Evolutionary conservation across 1,140 invertebrate species (phyloP).

Genomic region (Megalonaias nervosa): DNA sequence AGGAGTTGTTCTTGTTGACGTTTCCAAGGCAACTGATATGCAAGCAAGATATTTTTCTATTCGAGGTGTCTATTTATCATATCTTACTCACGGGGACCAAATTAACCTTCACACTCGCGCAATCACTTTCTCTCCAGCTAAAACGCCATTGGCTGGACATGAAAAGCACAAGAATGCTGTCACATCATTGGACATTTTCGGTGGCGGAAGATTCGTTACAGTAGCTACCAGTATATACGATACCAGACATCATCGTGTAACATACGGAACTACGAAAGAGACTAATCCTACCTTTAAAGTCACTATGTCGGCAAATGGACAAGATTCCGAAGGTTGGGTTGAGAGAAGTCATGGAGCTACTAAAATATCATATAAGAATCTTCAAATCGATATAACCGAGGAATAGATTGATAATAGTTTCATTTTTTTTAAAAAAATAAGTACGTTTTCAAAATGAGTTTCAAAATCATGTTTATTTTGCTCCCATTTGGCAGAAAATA

Average conservation of each 20-base stretch:
- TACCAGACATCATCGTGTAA: slow-evolving; percentile 8
- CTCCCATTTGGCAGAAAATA: no score
- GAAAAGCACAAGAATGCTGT: slow-evolving; percentile 49
- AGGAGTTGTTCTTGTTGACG: slow-evolving; percentile 39
- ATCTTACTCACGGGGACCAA: slow-evolving; percentile 42
- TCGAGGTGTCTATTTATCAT: slow-evolving; percentile 31
- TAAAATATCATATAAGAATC: slow-evolving; percentile 42
- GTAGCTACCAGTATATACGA: slow-evolving; percentile 45
- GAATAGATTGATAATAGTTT: no score
- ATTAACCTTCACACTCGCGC: slow-evolving; percentile 35
- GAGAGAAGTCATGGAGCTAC: slow-evolving; percentile 28
- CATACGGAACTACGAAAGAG: slow-evolving; percentile 36
- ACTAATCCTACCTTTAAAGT: slow-evolving; percentile 32
- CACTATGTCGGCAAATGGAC: slow-evolving; percentile 19
- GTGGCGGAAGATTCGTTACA: slow-evolving; percentile 34
- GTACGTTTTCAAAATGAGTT: no score
- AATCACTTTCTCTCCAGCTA: slow-evolving; percentile 43
- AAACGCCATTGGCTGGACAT: slow-evolving; percentile 44
- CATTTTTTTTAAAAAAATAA: no score
- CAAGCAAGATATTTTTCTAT: slow-evolving; percentile 24
- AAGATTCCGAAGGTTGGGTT: slow-evolving; percentile 31
- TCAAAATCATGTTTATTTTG: no score
- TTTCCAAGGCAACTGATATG: slow-evolving; percentile 21
- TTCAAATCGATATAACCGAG: not conserved
- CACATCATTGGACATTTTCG: slow-evolving; percentile 50